Base-by-base conservation (phyloP, 2,888 invertebrate genomes). In the Eilema griseolum region DNA sequence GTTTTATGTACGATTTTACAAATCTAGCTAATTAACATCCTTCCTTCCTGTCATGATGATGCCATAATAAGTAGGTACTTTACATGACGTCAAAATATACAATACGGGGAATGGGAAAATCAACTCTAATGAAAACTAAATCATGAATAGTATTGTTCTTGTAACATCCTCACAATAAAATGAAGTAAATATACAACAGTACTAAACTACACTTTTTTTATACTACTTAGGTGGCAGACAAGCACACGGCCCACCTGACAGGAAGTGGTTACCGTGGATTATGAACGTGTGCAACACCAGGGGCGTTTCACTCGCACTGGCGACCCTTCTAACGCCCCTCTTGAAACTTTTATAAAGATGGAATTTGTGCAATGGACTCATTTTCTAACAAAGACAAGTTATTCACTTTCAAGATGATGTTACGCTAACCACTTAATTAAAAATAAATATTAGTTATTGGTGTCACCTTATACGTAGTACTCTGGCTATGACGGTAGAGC, bases 401-500 rank as follows among this genome's bases (percentile, higher is more conserved):
- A 60, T 24, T 23, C 14, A 24, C 69, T 60, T 60, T 14, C 46
- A 37, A 61, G 33, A 14, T 28, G 20, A n/a, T 16, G 26, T 70
- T 66, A 24, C 57, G 5, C 11, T 64, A 61, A 71, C 61, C 68
- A n/a, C 67, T 62, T 69, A 52, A 61, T n/a, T 52, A 59, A 66
- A 37, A 67, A 11, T 52, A 72, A 61, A 67, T 57, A 59, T 66
- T 66, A 37, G 31, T 26, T 37, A 66, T 67, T 61, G 68, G 69
- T 60, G 69, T 71, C 69, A 69, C 60, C 24, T 61, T 16, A 31
- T 63, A 67, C 41, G 59, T 60, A 65, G 31, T 31, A 61, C 61
- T n/a, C 61, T 16, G 14, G 31, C 33, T 41, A 37, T 76, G 71
- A 81, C 74, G 65, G 56, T 61, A 20, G 11, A 62, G 61, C 26